A percentile compares a stretch with the other conserved stretches of the same genome.
phyloP scores from a whole-genome alignment of 2,113 vertebrate genomes.

The Arenaria interpres region DNA sequence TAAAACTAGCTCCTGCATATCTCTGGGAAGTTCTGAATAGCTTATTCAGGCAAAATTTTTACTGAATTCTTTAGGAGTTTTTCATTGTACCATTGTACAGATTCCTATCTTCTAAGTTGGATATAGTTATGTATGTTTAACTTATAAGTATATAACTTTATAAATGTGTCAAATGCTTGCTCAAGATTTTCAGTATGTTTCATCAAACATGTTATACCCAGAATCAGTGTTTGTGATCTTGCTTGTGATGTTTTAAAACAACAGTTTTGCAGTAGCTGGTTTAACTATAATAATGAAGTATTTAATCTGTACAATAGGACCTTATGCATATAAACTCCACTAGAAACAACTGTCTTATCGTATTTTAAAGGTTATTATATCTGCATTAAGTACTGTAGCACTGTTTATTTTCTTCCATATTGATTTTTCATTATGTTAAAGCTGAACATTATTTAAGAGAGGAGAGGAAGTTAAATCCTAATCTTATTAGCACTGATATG shows the following conservation, averaged over 20 bases:
- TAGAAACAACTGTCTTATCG: background rate
- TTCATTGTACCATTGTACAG: background rate
- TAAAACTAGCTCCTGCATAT: background rate
- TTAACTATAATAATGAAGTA: background rate
- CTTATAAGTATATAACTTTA: background rate
- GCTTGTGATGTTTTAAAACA: background rate
- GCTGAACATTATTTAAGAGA: background rate
- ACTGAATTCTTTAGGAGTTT: background rate
- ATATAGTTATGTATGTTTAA: background rate
- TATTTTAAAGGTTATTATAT: background rate
- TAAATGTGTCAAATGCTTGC: background rate
- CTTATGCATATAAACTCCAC: background rate
- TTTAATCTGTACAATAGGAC: background rate
- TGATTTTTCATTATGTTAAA: slow-evolving; percentile 5
- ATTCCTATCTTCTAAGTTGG: background rate
- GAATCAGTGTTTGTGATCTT: background rate
- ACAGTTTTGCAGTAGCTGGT: background rate
- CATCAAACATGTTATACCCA: background rate
- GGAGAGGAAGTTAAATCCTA: slow-evolving; percentile 22
- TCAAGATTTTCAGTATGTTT: background rate
- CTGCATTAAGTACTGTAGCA: background rate
- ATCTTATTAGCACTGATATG: slow-evolving; percentile 17
- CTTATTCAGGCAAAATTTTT: background rate
- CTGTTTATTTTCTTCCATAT: slow-evolving; percentile 9
- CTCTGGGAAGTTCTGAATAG: background rate